Evolutionary conservation across 2,888 invertebrate species (phyloP), one percentile per base, ranked within the genome.

Genomic region (Xestoiulus laeticollis): DNA sequence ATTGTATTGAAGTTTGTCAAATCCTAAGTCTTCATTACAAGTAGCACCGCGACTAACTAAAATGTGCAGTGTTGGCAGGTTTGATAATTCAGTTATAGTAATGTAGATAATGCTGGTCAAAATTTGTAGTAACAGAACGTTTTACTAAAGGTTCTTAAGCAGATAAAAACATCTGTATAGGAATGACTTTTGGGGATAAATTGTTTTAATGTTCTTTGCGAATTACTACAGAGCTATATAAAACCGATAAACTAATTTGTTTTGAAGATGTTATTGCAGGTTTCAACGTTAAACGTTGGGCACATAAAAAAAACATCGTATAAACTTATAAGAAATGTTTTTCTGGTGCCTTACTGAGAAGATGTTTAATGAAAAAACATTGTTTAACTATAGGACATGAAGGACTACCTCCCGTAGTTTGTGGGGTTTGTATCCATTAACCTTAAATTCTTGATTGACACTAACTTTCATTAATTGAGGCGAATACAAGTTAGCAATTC

Each of bases 371-470:
- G 59, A 19, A 59, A 59, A 12, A 22, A 2, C n/a, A 59, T 59
- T 59, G n/a, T n/a, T 59, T 1, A n/a, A 59, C 19, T 59, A 43
- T 43, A 12, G 4, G 4, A 22, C 14, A 59, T 22, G 59, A 59
- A 59, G 59, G 59, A 3, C 59, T 59, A 19, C 59, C 59, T 59
- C 59, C 59, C 22, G n/a, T 59, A 22, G 59, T 8, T 59, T 4
- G 14, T 4, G n/a, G 22, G 59, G 59, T 59, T 5, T 19, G 59
- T 59, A 59, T 59, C 59, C 59, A n/a, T n/a, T 59, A 59, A 59
- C 59, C 59, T 59, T 59, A n/a, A 59, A 59, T 59, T 59, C 59
- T n/a, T 59, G 59, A 59, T n/a, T 59, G 59, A 59, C 59, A 59
- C n/a, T 22, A 59, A 8, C 19, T 59, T 59, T 59, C 59, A 59